phyloP scores from a whole-genome alignment of 2,888 invertebrate genomes.

The Lobophora halterata region DNA sequence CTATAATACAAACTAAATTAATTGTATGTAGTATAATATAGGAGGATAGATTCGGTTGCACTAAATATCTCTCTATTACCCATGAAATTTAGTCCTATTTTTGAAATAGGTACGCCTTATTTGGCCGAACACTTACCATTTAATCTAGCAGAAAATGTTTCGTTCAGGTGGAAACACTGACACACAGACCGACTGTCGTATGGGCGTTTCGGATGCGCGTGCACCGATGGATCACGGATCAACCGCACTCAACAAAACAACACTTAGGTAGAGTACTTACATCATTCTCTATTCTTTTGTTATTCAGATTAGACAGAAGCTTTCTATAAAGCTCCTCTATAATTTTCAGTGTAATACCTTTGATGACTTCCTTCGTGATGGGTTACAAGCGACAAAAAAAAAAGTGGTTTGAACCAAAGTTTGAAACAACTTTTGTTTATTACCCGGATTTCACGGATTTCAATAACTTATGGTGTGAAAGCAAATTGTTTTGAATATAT shows the following conservation, averaged over 20 bases:
- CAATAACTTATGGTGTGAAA: constrained; percentile 1
- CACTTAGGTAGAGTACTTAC: too few species aligned
- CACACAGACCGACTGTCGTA: neutral
- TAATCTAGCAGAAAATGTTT: neutral
- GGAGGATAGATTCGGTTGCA: too few species aligned
- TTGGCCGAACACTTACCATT: neutral
- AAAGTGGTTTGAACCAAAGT: too few species aligned
- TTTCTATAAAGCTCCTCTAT: constrained; percentile 52
- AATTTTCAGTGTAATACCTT: constrained; percentile 40
- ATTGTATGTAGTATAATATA: too few species aligned
- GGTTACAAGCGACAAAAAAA: neutral
- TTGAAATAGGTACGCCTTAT: too few species aligned
- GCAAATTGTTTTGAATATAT: constrained; percentile 14
- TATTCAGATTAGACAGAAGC: constrained; percentile 65
- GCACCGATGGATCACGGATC: constrained; percentile 32
- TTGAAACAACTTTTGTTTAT: too few species aligned
- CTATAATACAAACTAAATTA: too few species aligned
- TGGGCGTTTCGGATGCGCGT: constrained; percentile 25
- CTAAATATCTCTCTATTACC: too few species aligned
- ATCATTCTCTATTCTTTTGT: constrained; percentile 54
- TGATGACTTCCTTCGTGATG: constrained; percentile 1
- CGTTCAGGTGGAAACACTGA: constrained; percentile 4
- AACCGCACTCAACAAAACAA: constrained; percentile 39
- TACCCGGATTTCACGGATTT: too few species aligned
- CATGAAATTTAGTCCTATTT: too few species aligned